Evolutionary conservation across 1,140 invertebrate genomes (phyloP), one percentile per base, ranked within the genome.

Genomic region (Meteorus sp.): DNA sequence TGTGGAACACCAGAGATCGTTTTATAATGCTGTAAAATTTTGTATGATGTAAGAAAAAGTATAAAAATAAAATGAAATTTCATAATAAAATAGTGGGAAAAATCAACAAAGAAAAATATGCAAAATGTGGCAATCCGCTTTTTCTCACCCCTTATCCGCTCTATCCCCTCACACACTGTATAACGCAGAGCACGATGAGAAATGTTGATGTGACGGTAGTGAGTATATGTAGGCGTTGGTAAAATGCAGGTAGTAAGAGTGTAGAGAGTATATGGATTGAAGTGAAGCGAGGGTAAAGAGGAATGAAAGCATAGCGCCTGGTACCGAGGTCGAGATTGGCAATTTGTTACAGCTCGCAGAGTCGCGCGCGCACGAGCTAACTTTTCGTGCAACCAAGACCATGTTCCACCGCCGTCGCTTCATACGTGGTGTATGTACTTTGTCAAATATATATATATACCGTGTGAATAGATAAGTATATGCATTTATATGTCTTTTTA

Each of bases 271-370:
- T n/a, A n/a, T n/a, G n/a, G n/a, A n/a, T n/a, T n/a, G n/a, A n/a
- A n/a, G n/a, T n/a, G n/a, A n/a, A n/a, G 31, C 58, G 45, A 39
- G 33, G 35, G 31, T 44, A 33, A 51, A 22, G 25, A n/a, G 48
- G 33, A 45, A 27, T 17, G n/a, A n/a, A n/a, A n/a, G n/a, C n/a
- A n/a, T n/a, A n/a, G n/a, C n/a, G 25, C 17, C 35, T 41, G 41
- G 60, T 58, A 56, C 47, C 50, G 31, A 22, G 60, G 60, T 62
- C 37, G 68, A 71, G 69, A 70, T 70, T 69, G 69, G 63, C 68
- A 67, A 70, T 71, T 71, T 70, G 68, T 70, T 65, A 65, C 59
- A 61, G 56, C 48, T 51, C 48, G 47, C 57, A 43, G 53, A 59
- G 50, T 64, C 45, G 33, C 11, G 39, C 31, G 27, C 2, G 20